phyloP scores from a whole-genome alignment of 1,140 invertebrate species.

The Drosophila bocqueti region DNA sequence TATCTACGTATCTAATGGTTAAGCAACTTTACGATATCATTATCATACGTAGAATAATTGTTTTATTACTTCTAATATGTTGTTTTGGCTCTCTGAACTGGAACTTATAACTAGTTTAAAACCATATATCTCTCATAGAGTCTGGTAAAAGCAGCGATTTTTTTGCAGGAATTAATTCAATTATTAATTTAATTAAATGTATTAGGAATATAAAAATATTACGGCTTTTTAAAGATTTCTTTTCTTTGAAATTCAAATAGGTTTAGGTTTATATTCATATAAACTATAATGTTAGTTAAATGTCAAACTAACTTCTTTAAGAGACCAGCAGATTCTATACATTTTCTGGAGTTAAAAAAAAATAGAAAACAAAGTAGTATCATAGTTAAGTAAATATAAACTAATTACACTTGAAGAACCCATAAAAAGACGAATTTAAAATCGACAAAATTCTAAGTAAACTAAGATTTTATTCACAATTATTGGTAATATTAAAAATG shows the following conservation, averaged over 20 bases:
- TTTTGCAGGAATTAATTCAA: not conserved
- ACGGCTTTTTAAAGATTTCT: not conserved
- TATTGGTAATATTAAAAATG: not conserved
- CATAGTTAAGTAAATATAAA: not conserved
- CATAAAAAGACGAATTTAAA: not conserved
- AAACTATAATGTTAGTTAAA: too few species aligned
- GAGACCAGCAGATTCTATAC: too few species aligned
- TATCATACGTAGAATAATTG: not conserved
- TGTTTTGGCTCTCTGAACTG: not conserved
- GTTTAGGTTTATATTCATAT: too few species aligned
- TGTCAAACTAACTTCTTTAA: too few species aligned
- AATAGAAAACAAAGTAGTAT: not conserved
- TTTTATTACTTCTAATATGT: too few species aligned
- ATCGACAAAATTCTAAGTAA: not conserved
- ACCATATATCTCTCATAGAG: too few species aligned
- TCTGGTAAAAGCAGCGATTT: not conserved
- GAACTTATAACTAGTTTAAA: not conserved
- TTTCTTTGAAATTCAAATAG: too few species aligned
- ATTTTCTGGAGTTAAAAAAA: too few species aligned
- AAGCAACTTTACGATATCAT: slow-evolving; percentile 1
- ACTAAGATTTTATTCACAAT: not conserved
- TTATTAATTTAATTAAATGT: too few species aligned
- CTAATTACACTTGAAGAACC: not conserved
- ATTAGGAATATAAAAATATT: not conserved
- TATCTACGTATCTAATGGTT: not conserved